Evolutionary conservation across 2,888 invertebrate genomes (phyloP).

Genomic region (Cephus pygmeus): DNA sequence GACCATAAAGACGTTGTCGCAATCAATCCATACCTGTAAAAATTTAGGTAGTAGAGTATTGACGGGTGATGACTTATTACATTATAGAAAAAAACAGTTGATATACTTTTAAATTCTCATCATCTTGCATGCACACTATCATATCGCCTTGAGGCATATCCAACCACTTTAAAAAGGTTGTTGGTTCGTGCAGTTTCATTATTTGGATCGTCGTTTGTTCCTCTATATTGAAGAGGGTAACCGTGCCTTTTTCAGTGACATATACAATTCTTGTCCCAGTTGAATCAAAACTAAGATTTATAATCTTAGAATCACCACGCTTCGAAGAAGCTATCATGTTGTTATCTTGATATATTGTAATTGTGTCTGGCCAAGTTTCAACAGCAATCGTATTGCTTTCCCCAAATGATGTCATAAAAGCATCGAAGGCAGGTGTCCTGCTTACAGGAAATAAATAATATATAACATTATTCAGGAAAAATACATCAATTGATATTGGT

Average conservation of each 20-base stretch:
- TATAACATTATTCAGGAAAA: neutral
- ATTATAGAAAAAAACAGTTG: neutral
- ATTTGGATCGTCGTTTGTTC: conserved; percentile 62
- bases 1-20: conserved; percentile 32
- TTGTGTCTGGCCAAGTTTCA: conserved; percentile 47
- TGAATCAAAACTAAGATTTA: conserved; percentile 67
- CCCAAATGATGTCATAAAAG: conserved; percentile 44
- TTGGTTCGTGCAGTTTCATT: conserved; percentile 51
- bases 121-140: conserved; percentile 35
- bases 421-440: conserved; percentile 55
- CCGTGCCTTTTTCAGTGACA: conserved; percentile 65
- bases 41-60: neutral
- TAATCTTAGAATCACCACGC: conserved; percentile 66
- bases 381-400: conserved; percentile 45
- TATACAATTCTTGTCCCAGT: conserved; percentile 69
- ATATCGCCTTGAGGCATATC: conserved; percentile 29
- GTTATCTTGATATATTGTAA: conserved; percentile 64
- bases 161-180: conserved; percentile 31
- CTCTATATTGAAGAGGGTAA: conserved; percentile 66
- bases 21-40: conserved; percentile 38
- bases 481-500: neutral
- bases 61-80: conserved; percentile 2
- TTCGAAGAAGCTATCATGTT: conserved; percentile 66
- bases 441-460: neutral
- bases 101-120: conserved; percentile 38